Evolutionary conservation across 2,888 invertebrate species (phyloP).

Genomic region (Clistopyga incitator): DNA sequence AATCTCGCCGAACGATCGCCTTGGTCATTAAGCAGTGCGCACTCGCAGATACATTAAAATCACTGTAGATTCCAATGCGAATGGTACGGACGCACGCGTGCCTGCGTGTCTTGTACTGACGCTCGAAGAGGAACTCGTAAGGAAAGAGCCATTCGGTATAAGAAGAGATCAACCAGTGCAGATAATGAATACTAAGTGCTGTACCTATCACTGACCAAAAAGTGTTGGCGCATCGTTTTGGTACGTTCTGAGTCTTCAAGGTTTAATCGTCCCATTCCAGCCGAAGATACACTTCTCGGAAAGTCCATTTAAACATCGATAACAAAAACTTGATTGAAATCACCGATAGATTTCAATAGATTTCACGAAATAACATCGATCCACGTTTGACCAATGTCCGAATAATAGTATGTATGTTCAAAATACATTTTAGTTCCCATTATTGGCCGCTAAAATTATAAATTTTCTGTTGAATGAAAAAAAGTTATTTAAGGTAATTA

Average conservation of each 20-base stretch:
- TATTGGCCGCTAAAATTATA: too few relatives aligned
- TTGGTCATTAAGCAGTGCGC: slow-evolving; percentile 65
- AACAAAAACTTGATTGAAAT: background rate
- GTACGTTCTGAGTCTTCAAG: background rate
- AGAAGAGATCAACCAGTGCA: slow-evolving; percentile 16
- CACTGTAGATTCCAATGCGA: slow-evolving; percentile 61
- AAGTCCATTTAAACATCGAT: background rate
- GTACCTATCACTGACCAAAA: background rate
- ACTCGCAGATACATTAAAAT: slow-evolving; percentile 66
- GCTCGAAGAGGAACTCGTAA: background rate
- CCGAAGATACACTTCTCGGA: background rate
- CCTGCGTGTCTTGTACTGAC: slow-evolving; percentile 31
- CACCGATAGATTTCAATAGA: background rate
- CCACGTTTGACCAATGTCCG: background rate
- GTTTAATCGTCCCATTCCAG: background rate
- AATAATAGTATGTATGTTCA: too few relatives aligned
- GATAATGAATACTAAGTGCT: background rate
- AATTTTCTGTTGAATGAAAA: too few relatives aligned
- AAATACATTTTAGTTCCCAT: too few relatives aligned
- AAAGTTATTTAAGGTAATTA: too few relatives aligned
- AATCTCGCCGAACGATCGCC: slow-evolving; percentile 68
- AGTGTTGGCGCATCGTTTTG: background rate
- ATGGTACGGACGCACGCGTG: slow-evolving; percentile 64
- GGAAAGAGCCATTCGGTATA: slow-evolving; percentile 3
- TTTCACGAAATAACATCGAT: background rate